These are phyloP conservation scores for Prunella strophiata DNA, from an alignment of 2,797 vertebrate genomes.

Conservation along the genomic window DNA sequence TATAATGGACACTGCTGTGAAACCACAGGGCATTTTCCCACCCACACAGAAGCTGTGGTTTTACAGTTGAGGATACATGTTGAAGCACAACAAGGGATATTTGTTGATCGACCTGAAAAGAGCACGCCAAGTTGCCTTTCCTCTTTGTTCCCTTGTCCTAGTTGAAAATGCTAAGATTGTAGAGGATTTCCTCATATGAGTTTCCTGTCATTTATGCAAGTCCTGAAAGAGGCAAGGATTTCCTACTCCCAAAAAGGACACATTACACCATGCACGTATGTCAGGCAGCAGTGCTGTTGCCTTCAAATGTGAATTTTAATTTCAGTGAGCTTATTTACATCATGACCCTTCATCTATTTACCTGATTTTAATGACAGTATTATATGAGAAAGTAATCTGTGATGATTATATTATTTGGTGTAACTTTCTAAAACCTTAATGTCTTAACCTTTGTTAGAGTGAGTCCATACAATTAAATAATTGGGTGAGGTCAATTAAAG, in stretches of 20 bases:
- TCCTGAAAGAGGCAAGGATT: background rate
- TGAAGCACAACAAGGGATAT: background rate
- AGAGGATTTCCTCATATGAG: background rate
- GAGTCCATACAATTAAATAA: background rate
- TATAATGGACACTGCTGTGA: background rate
- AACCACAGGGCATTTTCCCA: background rate
- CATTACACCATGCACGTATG: accelerated
- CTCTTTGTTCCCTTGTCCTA: background rate
- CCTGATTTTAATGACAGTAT: background rate
- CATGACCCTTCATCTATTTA: constrained; percentile 14
- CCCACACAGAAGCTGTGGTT: background rate
- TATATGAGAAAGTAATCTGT: background rate
- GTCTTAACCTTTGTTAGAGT: background rate
- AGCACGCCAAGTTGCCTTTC: background rate
- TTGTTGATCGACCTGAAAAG: background rate
- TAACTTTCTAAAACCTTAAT: background rate
- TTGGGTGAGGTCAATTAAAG: background rate
- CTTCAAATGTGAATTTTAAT: background rate
- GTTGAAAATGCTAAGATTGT: background rate
- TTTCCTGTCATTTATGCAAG: constrained; percentile 43
- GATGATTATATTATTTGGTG: background rate
- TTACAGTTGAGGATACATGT: background rate
- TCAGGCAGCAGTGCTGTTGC: background rate
- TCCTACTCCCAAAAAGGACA: background rate
- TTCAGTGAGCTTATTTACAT: background rate